Percentiles rank a stretch among this genome's conserved stretches.
These are phyloP conservation scores for Cepaea hortensis DNA, from an alignment of 2,888 invertebrate genomes.

Conservation along the genomic window DNA sequence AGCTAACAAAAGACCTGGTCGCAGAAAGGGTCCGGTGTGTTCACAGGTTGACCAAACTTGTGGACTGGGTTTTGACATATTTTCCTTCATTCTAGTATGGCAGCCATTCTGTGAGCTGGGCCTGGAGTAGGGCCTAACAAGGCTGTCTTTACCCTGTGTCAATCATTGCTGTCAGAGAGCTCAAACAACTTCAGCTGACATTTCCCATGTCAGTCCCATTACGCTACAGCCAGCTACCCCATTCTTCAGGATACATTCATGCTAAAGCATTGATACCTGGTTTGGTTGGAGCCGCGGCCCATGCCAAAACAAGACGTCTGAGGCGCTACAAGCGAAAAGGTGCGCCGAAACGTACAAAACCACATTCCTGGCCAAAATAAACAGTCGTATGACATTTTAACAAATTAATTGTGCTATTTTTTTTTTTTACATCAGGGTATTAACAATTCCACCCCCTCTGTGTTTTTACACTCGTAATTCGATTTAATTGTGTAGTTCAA, in stretches of 20 bases:
- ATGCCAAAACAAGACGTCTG: no score
- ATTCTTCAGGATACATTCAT: not conserved
- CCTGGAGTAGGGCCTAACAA: slow-evolving; percentile 1
- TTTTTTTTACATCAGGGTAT: no score
- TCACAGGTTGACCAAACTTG: not conserved
- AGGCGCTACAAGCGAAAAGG: no score
- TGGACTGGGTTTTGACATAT: slow-evolving; percentile 13
- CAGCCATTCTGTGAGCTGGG: slow-evolving; percentile 8
- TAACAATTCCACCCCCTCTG: no score
- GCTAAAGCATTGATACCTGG: no score
- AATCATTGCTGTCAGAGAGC: not conserved
- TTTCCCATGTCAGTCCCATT: not conserved
- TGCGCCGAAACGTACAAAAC: no score
- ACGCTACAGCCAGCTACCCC: not conserved
- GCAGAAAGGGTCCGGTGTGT: not conserved
- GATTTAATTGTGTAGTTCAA: no score
- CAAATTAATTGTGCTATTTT: no score
- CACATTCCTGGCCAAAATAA: no score
- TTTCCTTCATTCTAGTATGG: not conserved
- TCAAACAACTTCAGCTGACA: not conserved
- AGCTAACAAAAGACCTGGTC: slow-evolving; percentile 10
- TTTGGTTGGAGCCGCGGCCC: no score
- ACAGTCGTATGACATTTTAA: no score
- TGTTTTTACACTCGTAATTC: no score
- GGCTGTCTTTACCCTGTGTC: slow-evolving; percentile 11